A percentile compares a stretch with the other conserved stretches of the same genome.
These are phyloP conservation scores for Callospermophilus lateralis DNA, from an alignment of 2,113 vertebrate species.

Conservation along the genomic window DNA sequence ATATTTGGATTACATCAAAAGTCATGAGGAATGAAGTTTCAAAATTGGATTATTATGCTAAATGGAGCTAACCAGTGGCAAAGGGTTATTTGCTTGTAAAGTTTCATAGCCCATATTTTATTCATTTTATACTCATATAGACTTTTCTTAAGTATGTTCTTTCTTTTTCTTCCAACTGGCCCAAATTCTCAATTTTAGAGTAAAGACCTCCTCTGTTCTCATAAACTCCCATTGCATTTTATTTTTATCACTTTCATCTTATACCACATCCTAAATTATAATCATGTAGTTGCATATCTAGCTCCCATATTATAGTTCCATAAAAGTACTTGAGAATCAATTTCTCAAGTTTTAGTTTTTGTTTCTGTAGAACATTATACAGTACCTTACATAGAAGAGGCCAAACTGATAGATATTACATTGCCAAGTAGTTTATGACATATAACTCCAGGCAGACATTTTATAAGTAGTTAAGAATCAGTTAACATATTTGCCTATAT, in stretches of 20 bases:
- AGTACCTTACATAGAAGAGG: background rate
- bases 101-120: background rate
- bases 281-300: background rate
- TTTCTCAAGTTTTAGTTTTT: background rate
- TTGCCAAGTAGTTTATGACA: background rate
- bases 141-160: background rate
- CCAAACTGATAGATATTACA: background rate
- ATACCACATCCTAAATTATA: background rate
- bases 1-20: conserved; percentile 34
- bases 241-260: background rate
- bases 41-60: conserved; percentile 35
- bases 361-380: background rate
- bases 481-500: background rate
- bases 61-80: background rate
- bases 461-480: background rate
- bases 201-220: background rate
- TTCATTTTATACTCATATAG: background rate
- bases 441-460: background rate
- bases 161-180: background rate
- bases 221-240: background rate
- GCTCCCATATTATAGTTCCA: background rate
- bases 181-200: background rate
- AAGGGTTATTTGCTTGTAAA: background rate
- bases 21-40: background rate
- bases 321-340: background rate